Conservation (phyloP, 1,140 invertebrate species). For the Gonatopus flavifemur region DNA sequence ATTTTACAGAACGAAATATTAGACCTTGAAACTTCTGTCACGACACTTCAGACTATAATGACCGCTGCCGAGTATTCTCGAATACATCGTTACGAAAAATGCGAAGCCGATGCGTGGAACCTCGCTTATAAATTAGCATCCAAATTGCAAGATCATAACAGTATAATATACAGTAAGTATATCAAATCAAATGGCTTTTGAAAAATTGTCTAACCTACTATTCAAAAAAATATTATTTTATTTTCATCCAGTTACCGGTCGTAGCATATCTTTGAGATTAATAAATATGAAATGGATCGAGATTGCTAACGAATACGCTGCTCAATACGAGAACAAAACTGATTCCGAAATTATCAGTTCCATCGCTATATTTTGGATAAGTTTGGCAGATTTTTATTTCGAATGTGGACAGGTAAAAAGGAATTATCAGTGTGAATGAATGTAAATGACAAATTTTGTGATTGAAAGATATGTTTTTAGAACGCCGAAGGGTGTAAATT, state of each 20-base stretch:
- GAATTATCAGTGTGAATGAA: not conserved
- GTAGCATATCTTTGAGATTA: constrained; percentile 38
- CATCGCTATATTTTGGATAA: constrained; percentile 40
- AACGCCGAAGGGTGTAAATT: constrained; percentile 32
- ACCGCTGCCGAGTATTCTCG: constrained; percentile 40
- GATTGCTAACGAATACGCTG: constrained; percentile 24
- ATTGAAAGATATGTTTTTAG: constrained; percentile 25
- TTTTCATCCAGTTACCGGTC: constrained; percentile 34
- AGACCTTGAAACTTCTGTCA: constrained; percentile 24
- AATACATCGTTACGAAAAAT: constrained; percentile 34
- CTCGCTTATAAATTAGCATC: constrained; percentile 34
- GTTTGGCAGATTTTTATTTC: constrained; percentile 48
- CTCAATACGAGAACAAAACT: constrained; percentile 24
- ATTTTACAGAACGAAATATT: constrained; percentile 21
- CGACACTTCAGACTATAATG: constrained; percentile 30
- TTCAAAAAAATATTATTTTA: not conserved
- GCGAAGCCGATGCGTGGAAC: constrained; percentile 37
- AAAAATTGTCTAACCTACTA: not conserved
- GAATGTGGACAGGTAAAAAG: constrained; percentile 37
- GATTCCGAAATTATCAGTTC: constrained; percentile 16
- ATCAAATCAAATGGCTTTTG: not conserved
- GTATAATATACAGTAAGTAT: constrained; percentile 35
- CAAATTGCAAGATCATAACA: constrained; percentile 23
- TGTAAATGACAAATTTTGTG: not conserved
- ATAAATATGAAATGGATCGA: constrained; percentile 43